Evolutionary conservation across 2,888 invertebrate species (phyloP).

Genomic region (Tenthredo scrophulariae): DNA sequence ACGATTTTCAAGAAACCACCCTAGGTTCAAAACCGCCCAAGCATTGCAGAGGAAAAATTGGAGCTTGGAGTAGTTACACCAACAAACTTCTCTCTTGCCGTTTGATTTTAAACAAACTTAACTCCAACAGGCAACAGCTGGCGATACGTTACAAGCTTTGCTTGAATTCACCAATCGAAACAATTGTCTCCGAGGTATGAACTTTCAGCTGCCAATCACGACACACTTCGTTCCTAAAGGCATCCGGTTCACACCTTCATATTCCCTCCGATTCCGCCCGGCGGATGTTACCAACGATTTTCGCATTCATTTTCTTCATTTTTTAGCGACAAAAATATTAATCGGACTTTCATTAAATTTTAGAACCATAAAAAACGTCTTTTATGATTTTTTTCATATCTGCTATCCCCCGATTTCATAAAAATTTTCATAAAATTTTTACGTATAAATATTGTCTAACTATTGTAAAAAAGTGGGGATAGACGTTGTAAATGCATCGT

Average conservation of each 20-base stretch:
- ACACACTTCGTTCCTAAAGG: conserved; percentile 10
- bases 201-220: conserved; percentile 44
- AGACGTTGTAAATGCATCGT: neutral
- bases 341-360: neutral
- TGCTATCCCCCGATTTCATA: neutral
- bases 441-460: neutral
- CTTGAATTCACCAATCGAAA: conserved; percentile 64
- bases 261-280: conserved; percentile 36
- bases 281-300: neutral
- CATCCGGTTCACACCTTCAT: neutral
- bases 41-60: conserved; percentile 65
- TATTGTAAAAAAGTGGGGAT: neutral
- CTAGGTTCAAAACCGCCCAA: conserved; percentile 58
- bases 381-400: neutral
- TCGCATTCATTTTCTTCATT: neutral
- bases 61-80: conserved; percentile 63
- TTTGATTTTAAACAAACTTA: conserved; percentile 69
- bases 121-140: conserved; percentile 73
- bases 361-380: neutral
- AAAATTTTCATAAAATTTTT: neutral
- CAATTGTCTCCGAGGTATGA: conserved; percentile 4
- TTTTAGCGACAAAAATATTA: neutral
- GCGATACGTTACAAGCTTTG: conserved; percentile 70
- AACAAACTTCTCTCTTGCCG: conserved; percentile 70
- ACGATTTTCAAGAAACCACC: conserved; percentile 11